Percentiles rank a stretch among this genome's conserved stretches.
These are phyloP conservation scores for Drosophila auraria DNA, from an alignment of 1,140 invertebrate species.

Conservation along the genomic window DNA sequence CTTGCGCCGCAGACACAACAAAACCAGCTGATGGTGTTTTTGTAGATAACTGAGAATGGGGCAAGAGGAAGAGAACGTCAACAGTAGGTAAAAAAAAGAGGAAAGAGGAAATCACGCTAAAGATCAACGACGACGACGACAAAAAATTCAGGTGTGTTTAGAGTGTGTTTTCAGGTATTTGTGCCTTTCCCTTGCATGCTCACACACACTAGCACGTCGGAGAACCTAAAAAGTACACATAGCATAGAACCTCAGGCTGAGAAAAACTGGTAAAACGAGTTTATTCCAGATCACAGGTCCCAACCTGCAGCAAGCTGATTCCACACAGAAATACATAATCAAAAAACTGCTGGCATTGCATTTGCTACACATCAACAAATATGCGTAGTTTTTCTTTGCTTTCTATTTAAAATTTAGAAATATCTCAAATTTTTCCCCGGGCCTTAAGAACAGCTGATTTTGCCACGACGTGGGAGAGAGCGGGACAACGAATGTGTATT, in stretches of 20 bases:
- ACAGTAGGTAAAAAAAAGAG: slow-evolving; percentile 41
- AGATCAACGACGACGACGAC: slow-evolving; percentile 22
- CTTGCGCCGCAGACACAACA: slow-evolving; percentile 66
- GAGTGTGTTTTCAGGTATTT: slow-evolving; percentile 43
- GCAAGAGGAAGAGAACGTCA: slow-evolving; percentile 45
- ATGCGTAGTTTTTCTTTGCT: slow-evolving; percentile 5
- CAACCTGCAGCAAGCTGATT: slow-evolving; percentile 40
- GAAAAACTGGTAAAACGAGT: slow-evolving; percentile 73
- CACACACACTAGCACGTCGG: slow-evolving; percentile 30
- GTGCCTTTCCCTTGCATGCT: slow-evolving; percentile 26
- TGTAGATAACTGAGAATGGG: slow-evolving; percentile 52
- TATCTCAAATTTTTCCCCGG: slow-evolving; percentile 22
- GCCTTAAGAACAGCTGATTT: slow-evolving; percentile 52
- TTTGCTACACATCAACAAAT: neutral
- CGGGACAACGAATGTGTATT: slow-evolving; percentile 32
- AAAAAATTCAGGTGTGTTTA: slow-evolving; percentile 35
- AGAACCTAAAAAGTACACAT: slow-evolving; percentile 25
- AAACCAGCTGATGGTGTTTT: slow-evolving; percentile 79
- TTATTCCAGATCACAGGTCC: slow-evolving; percentile 64
- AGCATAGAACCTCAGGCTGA: slow-evolving; percentile 23
- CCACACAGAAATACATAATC: slow-evolving; percentile 32
- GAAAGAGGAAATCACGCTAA: slow-evolving; percentile 43
- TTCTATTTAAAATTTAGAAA: slow-evolving; percentile 10
- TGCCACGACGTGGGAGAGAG: slow-evolving; percentile 26
- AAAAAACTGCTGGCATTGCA: slow-evolving; percentile 18